phyloP scores from a whole-genome alignment of 92 coral and sea anemone genomes.

The Blastomussa wellsi region DNA sequence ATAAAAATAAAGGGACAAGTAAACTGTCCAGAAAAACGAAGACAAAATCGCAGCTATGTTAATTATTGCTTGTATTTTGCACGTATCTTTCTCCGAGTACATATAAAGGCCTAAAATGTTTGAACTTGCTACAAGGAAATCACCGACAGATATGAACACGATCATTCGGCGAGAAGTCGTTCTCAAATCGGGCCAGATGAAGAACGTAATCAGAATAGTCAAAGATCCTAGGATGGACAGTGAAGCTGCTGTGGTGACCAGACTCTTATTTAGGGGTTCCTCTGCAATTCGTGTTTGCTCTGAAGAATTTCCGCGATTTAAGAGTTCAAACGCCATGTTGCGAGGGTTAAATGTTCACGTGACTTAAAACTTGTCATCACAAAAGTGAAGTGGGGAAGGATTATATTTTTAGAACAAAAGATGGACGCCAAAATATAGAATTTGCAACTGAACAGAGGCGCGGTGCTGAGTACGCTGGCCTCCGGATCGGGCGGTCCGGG shows the following conservation, averaged over 20 bases:
- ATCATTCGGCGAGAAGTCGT: constrained; percentile 61
- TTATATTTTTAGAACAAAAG: no score
- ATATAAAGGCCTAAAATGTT: constrained; percentile 27
- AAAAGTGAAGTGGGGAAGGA: no score
- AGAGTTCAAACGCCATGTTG: neutral
- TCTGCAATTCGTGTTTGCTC: neutral
- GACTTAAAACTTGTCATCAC: neutral
- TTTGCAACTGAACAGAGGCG: no score
- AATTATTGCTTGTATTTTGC: constrained; percentile 49
- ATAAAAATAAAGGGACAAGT: constrained; percentile 66
- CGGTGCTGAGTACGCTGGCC: no score
- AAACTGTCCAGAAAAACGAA: constrained; percentile 92
- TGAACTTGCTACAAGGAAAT: constrained; percentile 49
- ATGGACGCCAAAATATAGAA: no score
- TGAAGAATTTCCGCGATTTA: neutral
- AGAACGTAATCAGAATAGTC: constrained; percentile 52
- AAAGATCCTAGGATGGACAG: constrained; percentile 63
- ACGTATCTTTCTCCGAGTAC: no score
- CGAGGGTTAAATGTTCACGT: neutral
- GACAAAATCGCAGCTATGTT: constrained; percentile 74
- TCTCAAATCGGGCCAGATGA: constrained; percentile 64
- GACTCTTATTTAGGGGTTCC: constrained; percentile 1
- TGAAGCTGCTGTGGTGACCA: constrained; percentile 42
- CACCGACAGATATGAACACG: constrained; percentile 68
- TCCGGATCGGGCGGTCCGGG: no score